Evolutionary conservation across 2,888 invertebrate species (phyloP), one percentile per base, ranked within the genome.

Genomic region (Aelia acuminata): DNA sequence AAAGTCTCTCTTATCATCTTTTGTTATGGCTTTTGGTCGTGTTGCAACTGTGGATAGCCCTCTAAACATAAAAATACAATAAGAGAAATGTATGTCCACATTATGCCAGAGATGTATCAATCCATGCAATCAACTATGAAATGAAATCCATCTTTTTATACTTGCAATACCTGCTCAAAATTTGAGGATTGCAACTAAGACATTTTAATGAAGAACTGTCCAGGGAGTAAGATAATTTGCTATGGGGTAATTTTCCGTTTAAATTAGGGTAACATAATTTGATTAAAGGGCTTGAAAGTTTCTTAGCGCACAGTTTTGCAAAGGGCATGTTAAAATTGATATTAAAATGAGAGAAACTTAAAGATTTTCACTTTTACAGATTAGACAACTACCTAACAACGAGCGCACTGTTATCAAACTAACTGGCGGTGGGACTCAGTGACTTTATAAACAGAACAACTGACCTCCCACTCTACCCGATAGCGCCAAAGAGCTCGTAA

Each of bases 1-100:
- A 93, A 98, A 96, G 92, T 97, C 96, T 91, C 96, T 94, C 92
- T 95, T 95, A 93, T 97, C 97, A 93, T 97, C 97, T 93, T 96
- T 96, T 89, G 95, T 95, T 11, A 92, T 92, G 85, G 95, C 94
- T 91, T 95, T 94, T 35, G 89, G 89, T 39, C 87, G 84, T 20
- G 43, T 39, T 43, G n/a, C 49, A 53, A 48, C 87, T 22, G 87
- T 43, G 43, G 3, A 43, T 22, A n/a, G 80, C 80, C 39, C 80
- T 43, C 80, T 80, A 43, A 80, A 80, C 39, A 80, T n/a, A 43
- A 80, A 75, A 80, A 80, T 43, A 43, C 15, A 26, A 57, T 57
- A 57, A 26, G 57, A 26, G 10, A 8, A 53, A 53, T 31, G 3
- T 50, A 57, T 57, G 10, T 31, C 5, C 63, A 31, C 26, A 2